A percentile compares a stretch with the other conserved stretches of the same genome.
Conservation (phyloP, 2,888 invertebrate genomes). For the Spisula subtruncata region DNA sequence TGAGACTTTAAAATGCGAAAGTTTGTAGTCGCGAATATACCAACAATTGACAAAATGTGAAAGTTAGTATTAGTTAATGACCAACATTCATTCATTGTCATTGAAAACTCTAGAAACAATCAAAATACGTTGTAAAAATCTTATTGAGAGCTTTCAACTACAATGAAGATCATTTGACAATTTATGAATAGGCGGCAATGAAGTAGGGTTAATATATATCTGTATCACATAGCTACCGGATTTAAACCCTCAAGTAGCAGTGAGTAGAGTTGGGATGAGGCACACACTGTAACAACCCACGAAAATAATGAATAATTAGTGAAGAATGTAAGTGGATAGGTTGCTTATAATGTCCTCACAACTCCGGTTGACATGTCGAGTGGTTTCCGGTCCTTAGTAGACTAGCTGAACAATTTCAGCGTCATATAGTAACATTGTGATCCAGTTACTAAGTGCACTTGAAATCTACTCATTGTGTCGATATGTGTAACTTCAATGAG, state of each 20-base stretch:
- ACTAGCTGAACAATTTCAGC: background rate
- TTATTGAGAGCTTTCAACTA: too few species aligned
- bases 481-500: background rate
- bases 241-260: background rate
- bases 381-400: constrained; percentile 42
- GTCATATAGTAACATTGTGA: constrained; percentile 16
- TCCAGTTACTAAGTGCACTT: constrained; percentile 40
- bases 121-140: too few species aligned
- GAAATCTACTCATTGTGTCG: background rate
- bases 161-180: too few species aligned
- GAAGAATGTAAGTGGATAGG: constrained; percentile 27
- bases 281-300: constrained; percentile 2
- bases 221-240: background rate
- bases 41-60: too few species aligned
- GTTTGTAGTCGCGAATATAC: too few species aligned
- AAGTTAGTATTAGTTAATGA: too few species aligned
- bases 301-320: constrained; percentile 44
- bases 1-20: too few species aligned
- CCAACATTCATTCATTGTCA: too few species aligned
- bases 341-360: constrained; percentile 3
- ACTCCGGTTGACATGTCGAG: constrained; percentile 34
- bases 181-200: background rate
- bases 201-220: background rate
- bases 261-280: constrained; percentile 29
- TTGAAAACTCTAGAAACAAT: too few species aligned